Evolutionary conservation across 1,140 invertebrate species (phyloP), one percentile per base, ranked within the genome.

Genomic region (Parasteatoda tepidariorum): DNA sequence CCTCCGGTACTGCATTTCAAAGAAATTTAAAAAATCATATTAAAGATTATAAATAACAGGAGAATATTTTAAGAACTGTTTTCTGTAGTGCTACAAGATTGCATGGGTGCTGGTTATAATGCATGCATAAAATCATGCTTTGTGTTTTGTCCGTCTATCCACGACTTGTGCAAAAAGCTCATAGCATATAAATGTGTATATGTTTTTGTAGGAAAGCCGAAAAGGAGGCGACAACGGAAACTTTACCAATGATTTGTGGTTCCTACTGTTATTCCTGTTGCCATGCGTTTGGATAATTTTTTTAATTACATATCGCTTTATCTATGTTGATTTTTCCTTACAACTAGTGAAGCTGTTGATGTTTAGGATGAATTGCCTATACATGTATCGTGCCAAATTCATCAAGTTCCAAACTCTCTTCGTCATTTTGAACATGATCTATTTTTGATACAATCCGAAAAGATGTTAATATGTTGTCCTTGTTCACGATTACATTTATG

Each of bases 201-300:
- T 64, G 18, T 31, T 5, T 55, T 79, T 68, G 13, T 18, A 79
- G 75, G 75, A 55, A 67, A 79, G n/a, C 75, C 62, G 24, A 79
- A 67, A 30, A n/a, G 75, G 24, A 66, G 62, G 30, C 62, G 75
- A 13, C 75, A 79, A 34, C n/a, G 41, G 33, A 79, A 79, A 34
- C 30, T 79, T 6, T 61, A 66, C 26, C 74, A 64, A n/a, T 76
- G 38, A 48, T 4, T 18, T 30, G 15, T 24, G 33, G 33, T 13
- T 38, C 24, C 33, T 4, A 13, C 22, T 18, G 13, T 13, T 18
- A 24, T 24, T 26, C 59, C 22, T 61, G 22, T 30, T 24, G 59
- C 28, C 13, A 55, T 55, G 7, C 5, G 22, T 26, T 33, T 15
- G 61, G 30, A 64, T 26, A 7, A 59, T 24, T n/a, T 64, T 15